Evolutionary conservation across 2,113 vertebrate species (phyloP).

Genomic region (Corydoras sp.): DNA sequence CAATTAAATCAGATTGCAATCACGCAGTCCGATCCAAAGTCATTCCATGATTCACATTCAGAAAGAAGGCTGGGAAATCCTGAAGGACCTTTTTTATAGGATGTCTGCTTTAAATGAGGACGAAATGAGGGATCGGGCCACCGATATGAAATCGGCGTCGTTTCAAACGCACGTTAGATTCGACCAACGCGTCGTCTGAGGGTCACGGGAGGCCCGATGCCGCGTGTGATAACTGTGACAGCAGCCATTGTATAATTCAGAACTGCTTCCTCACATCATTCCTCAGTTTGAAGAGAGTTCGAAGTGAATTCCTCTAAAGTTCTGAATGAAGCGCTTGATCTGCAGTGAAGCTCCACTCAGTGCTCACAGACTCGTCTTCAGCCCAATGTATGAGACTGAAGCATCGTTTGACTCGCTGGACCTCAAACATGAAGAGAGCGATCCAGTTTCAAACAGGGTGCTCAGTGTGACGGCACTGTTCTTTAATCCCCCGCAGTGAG

Average conservation of each 20-base stretch:
- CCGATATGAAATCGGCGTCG: slow-evolving; percentile 17
- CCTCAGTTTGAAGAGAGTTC: too few species aligned
- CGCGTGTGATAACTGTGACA: too few species aligned
- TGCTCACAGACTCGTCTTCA: neutral
- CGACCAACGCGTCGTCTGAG: slow-evolving; percentile 41
- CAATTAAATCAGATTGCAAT: too few species aligned
- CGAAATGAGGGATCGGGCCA: slow-evolving; percentile 25
- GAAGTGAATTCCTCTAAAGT: neutral
- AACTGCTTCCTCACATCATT: too few species aligned
- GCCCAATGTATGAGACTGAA: neutral
- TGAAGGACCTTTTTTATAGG: neutral
- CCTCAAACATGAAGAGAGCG: neutral
- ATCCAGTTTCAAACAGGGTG: slow-evolving; percentile 7
- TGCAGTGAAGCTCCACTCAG: neutral
- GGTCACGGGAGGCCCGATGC: neutral
- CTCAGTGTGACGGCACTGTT: slow-evolving; percentile 1
- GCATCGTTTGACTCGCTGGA: slow-evolving; percentile 1
- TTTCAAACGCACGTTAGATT: slow-evolving; percentile 43
- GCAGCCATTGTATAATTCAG: too few species aligned
- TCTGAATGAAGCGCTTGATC: neutral
- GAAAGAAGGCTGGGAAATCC: neutral
- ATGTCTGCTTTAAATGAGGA: slow-evolving; percentile 19
- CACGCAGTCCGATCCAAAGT: too few species aligned
- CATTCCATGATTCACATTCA: too few species aligned
- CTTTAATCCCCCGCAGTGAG: slow-evolving; percentile 16